Base-by-base conservation (phyloP, 2,888 invertebrate species). In the Oscheius sp. region DNA sequence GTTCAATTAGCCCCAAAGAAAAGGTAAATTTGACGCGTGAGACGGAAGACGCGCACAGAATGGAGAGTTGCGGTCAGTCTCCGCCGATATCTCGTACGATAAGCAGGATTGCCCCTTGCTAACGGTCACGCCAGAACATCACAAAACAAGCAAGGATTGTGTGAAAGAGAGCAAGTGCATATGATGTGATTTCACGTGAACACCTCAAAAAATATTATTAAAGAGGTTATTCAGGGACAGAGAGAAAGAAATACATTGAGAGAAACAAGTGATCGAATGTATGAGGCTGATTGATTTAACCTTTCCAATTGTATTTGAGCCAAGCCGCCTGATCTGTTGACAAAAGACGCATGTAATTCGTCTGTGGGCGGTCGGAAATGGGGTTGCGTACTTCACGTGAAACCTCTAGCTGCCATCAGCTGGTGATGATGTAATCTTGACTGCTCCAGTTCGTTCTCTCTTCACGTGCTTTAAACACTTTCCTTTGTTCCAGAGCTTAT, bases 371-470 rank as follows among this genome's bases (percentile, higher is more conserved):
- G 47, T 5, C 47, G n/a, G n/a, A n/a, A n/a, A n/a, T n/a, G n/a
- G n/a, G n/a, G n/a, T n/a, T n/a, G n/a, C n/a, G n/a, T n/a, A n/a
- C 54, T 54, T 32, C 54, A 54, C 54, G 54, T 54, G 54, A 54
- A 54, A 20, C 24, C 50, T 22, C 50, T n/a, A 50, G 50, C 54
- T n/a, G 32, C 33, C 54, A 54, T 54, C 54, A 54, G 54, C 54
- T 54, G 54, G n/a, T 32, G 54, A 33, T 54, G 54, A 54, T 54
- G 54, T 54, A 54, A 54, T 47, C 24, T 36, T 36, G 36, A 36
- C n/a, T n/a, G 36, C 36, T 24, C 12, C 5, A 24, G 22, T 20
- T 24, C 47, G 24, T 22, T 24, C 47, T 3, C 47, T 22, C 20
- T 47, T 47, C 47, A 47, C 47, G 47, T 47, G 47, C 24, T 36